Percentiles rank a stretch among this genome's conserved stretches.
These are phyloP conservation scores for Crypturellus undulatus DNA, from an alignment of 2,113 vertebrate species.

Conservation along the genomic window DNA sequence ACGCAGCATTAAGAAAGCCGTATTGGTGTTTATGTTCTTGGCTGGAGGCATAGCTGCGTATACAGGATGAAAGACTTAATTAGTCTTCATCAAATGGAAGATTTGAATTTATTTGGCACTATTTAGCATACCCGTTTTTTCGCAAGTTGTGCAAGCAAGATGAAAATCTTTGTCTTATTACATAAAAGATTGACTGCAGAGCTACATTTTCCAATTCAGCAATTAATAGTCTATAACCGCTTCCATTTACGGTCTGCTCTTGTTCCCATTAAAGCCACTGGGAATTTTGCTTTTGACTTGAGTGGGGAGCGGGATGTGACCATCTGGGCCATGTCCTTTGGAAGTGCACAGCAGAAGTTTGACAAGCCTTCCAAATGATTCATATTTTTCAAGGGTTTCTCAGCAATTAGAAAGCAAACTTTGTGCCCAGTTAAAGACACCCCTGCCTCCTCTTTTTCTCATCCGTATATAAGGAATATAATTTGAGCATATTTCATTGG, in stretches of 20 bases:
- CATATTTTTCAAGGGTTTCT: neutral
- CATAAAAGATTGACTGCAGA: neutral
- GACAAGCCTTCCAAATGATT: neutral
- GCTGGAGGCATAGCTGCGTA: neutral
- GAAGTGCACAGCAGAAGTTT: neutral
- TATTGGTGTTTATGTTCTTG: neutral
- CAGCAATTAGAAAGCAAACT: neutral
- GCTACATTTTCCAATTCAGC: neutral
- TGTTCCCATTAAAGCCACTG: neutral
- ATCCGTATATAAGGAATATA: neutral
- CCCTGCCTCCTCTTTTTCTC: neutral
- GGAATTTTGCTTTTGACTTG: neutral
- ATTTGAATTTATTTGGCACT: slow-evolving; percentile 17
- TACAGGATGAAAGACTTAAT: neutral
- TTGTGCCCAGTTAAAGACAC: neutral
- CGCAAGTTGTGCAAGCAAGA: neutral
- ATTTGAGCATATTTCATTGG: neutral
- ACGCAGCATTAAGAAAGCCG: neutral
- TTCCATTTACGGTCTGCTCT: neutral
- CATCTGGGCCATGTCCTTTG: neutral
- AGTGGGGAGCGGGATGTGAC: neutral
- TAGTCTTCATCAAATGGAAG: neutral
- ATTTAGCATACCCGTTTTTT: neutral
- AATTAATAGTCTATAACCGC: neutral
- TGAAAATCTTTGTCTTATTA: neutral